Evolutionary conservation across 2,113 vertebrate species (phyloP).

Genomic region (Trogon surrucura): DNA sequence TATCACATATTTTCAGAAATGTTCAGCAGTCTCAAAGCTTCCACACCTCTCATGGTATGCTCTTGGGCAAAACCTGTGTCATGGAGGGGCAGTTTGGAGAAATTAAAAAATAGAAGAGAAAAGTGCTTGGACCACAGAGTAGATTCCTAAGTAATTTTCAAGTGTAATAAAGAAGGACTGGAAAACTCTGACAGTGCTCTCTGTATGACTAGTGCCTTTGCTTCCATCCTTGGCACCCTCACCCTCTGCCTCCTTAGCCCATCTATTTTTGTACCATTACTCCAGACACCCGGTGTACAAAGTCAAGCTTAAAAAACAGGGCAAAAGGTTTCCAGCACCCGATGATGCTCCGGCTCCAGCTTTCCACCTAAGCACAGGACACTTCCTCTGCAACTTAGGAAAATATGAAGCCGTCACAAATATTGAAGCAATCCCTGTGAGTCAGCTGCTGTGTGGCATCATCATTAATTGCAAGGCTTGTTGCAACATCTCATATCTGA

Average conservation of each 20-base stretch:
- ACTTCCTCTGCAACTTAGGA: background rate
- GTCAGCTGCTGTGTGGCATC: background rate
- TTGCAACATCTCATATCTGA: background rate
- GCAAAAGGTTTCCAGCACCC: background rate
- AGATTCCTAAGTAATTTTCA: background rate
- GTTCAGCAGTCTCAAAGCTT: background rate
- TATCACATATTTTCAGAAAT: background rate
- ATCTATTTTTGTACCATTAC: background rate
- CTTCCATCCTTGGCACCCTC: background rate
- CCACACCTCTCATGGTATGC: background rate
- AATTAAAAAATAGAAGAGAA: background rate
- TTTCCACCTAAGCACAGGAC: background rate
- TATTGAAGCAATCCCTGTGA: background rate
- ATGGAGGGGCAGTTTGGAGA: background rate
- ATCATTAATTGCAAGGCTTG: background rate
- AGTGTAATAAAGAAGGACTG: background rate
- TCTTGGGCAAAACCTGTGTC: background rate
- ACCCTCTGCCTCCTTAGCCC: background rate
- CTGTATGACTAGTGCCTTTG: rapidly evolving
- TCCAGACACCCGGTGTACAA: background rate
- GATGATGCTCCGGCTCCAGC: background rate
- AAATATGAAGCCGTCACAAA: background rate
- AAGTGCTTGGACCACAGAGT: background rate
- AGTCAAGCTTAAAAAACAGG: background rate
- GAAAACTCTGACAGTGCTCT: background rate